Evolutionary conservation across 1,140 invertebrate genomes (phyloP), one percentile per base, ranked within the genome.

Genomic region (Drosophila setifemur): DNA sequence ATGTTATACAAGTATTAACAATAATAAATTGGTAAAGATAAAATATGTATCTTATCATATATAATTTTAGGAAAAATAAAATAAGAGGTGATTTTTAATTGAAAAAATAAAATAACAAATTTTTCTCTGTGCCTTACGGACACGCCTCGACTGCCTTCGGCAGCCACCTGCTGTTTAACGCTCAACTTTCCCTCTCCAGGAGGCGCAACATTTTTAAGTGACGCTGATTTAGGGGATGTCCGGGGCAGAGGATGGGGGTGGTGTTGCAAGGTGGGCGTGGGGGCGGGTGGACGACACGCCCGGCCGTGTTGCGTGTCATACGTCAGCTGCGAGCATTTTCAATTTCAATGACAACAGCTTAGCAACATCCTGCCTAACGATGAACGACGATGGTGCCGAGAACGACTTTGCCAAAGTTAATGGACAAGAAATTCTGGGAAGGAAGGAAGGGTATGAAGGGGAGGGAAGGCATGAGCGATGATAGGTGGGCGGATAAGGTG

Each of bases 311-410:
- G 74, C 73, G 57, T 85, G 79, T 85, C 76, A 86, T 81, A 73
- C 75, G 81, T 86, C 81, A 86, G 82, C 81, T 86, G 81, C 58
- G 54, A 76, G 63, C 64, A 87, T 81, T 86, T 86, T 87, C 74
- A 85, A 79, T 85, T 85, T 74, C 76, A 85, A 85, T 86, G 79
- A 79, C 79, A 86, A 86, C 74, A 85, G 78, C 74, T 83, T 78
- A 85, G 54, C 58, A 85, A 73, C 73, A 85, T 78, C 57, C 79
- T 74, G 78, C 70, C 64, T 71, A 63, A 72, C 68, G 68, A 72
- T 58, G 68, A 60, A 43, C 67, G 55, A 72, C 66, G 48, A 53
- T 57, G 53, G 72, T 55, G 40, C 44, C 54, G 37, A 37, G 31
- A 45, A 78, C 44, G 54, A 45, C 60, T 64, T 57, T 31, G 48